Conservation (phyloP, 2,888 invertebrate species). For the Cephonodes hylas region DNA sequence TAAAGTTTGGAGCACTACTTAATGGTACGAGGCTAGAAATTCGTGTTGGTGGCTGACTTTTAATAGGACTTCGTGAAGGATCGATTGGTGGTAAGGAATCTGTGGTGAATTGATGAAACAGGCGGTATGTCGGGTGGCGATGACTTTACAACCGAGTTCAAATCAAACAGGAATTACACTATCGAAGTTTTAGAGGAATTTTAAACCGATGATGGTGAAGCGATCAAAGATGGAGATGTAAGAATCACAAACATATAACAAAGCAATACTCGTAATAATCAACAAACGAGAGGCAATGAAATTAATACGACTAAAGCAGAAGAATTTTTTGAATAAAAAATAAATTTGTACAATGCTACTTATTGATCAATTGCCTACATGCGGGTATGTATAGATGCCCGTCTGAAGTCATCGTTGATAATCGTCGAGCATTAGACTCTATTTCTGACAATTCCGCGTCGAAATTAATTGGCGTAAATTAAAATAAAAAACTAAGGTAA, state of each 20-base stretch:
- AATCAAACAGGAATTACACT: neutral
- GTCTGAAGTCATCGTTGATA: neutral
- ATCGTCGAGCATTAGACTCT: neutral
- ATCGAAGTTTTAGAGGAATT: neutral
- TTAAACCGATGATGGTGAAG: too few relatives aligned
- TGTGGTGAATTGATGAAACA: conserved; percentile 59
- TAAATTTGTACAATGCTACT: too few relatives aligned
- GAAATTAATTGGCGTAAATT: neutral
- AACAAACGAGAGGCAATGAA: neutral
- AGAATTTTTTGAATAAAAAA: neutral
- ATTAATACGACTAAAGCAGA: neutral
- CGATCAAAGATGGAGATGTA: neutral
- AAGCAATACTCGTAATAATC: too few relatives aligned
- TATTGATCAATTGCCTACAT: neutral
- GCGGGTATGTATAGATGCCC: neutral
- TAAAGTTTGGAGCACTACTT: conserved; percentile 80
- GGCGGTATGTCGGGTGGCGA: neutral
- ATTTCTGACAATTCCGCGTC: neutral
- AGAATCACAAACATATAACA: neutral
- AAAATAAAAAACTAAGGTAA: neutral
- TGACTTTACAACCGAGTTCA: neutral
- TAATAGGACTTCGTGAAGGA: conserved; percentile 77
- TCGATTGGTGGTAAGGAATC: conserved; percentile 66
- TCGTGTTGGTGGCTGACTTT: conserved; percentile 77
- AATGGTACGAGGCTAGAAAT: conserved; percentile 76